Conservation (phyloP, 2,113 vertebrate species). For the Podilymbus podiceps region DNA sequence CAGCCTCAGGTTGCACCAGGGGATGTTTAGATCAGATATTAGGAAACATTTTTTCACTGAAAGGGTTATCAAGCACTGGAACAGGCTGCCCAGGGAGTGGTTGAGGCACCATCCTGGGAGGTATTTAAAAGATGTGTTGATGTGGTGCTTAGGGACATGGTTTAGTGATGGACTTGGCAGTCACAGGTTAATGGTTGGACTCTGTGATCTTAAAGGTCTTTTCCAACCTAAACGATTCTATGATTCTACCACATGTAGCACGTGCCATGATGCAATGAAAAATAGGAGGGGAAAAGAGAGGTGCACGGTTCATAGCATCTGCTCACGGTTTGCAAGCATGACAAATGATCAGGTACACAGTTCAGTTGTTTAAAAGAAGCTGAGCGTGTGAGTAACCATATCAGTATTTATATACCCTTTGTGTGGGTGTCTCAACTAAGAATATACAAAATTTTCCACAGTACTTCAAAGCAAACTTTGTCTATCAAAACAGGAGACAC, state of each 20-base stretch:
- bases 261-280: accelerated
- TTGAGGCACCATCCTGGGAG: no score
- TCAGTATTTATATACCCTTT: background rate
- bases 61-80: no score
- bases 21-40: no score
- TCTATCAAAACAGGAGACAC: background rate
- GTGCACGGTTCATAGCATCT: background rate
- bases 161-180: no score
- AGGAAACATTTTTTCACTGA: no score
- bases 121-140: no score
- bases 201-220: no score
- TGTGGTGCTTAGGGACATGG: no score
- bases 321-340: background rate
- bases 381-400: background rate
- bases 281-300: accelerated
- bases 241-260: background rate
- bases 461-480: background rate
- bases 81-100: no score
- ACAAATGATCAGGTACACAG: background rate
- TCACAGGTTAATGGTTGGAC: no score
- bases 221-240: no score
- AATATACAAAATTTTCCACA: background rate
- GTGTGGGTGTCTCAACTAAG: background rate
- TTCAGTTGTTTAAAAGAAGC: background rate
- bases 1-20: no score